Evolutionary conservation across 2,888 invertebrate species (phyloP).

Genomic region (Mythimna impura): DNA sequence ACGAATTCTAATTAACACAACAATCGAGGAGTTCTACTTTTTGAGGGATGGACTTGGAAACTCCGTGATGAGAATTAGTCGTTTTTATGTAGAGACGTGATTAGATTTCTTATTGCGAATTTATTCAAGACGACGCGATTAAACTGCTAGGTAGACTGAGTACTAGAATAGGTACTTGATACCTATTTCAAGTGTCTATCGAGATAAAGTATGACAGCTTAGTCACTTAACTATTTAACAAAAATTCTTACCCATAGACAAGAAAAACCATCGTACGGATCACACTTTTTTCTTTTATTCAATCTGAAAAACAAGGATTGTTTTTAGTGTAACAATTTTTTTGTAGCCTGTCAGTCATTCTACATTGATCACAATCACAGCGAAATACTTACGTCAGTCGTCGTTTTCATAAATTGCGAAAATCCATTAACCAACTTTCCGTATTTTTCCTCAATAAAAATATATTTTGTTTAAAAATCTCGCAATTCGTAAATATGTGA

Average conservation of each 20-base stretch:
- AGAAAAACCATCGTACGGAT: not conserved
- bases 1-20: constrained; percentile 67
- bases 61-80: constrained; percentile 64
- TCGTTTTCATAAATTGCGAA: constrained; percentile 49
- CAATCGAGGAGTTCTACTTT: constrained; percentile 63
- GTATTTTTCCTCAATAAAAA: constrained; percentile 36
- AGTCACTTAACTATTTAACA: not conserved
- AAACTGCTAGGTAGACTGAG: constrained; percentile 26
- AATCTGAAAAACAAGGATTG: constrained; percentile 1
- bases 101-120: constrained; percentile 54
- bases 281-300: not conserved
- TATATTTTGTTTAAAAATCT: constrained; percentile 35
- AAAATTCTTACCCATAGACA: not conserved
- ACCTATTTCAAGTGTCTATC: constrained; percentile 8
- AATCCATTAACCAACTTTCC: constrained; percentile 47
- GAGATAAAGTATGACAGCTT: not conserved
- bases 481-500: constrained; percentile 45
- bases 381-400: constrained; percentile 26
- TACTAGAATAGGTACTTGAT: not conserved
- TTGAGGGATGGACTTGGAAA: constrained; percentile 61
- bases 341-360: constrained; percentile 21
- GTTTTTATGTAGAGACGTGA: constrained; percentile 62
- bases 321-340: constrained; percentile 11
- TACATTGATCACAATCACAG: constrained; percentile 43
- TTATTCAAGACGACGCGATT: constrained; percentile 48